Percentiles rank a stretch among this genome's conserved stretches.
phyloP scores from a whole-genome alignment of 1,140 invertebrate genomes.

The Bombus fervidus region DNA sequence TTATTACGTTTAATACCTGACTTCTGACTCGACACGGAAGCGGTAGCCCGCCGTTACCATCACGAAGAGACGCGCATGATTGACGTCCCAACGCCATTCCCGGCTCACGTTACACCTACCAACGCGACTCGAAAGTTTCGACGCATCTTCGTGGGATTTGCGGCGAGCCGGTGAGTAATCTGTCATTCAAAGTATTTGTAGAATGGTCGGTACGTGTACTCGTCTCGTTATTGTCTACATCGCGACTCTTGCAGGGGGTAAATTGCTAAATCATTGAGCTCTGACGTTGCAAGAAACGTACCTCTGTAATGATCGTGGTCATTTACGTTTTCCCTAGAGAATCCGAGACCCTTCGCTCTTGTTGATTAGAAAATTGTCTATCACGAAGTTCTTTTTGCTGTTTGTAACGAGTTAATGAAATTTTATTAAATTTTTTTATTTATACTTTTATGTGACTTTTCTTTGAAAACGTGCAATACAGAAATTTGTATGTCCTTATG shows the following conservation, averaged over 20 bases:
- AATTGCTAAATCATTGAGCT: background rate
- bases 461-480: background rate
- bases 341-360: background rate
- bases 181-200: constrained; percentile 35
- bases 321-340: background rate
- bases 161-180: constrained; percentile 28
- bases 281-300: background rate
- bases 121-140: constrained; percentile 31
- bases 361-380: background rate
- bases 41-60: constrained; percentile 8
- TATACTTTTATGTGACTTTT: background rate
- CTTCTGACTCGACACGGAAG: constrained; percentile 32
- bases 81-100: constrained; percentile 23
- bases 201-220: background rate
- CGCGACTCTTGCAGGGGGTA: background rate
- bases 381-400: background rate
- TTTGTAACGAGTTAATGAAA: background rate
- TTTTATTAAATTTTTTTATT: background rate
- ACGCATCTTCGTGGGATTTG: constrained; percentile 50
- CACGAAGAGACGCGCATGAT: constrained; percentile 33
- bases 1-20: constrained; percentile 55
- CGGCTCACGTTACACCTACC: constrained; percentile 5
- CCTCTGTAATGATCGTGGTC: background rate
- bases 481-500: no score
- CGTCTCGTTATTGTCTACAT: background rate